Base-by-base conservation (phyloP, 2,888 invertebrate genomes). In the Polyommatus icarus region DNA sequence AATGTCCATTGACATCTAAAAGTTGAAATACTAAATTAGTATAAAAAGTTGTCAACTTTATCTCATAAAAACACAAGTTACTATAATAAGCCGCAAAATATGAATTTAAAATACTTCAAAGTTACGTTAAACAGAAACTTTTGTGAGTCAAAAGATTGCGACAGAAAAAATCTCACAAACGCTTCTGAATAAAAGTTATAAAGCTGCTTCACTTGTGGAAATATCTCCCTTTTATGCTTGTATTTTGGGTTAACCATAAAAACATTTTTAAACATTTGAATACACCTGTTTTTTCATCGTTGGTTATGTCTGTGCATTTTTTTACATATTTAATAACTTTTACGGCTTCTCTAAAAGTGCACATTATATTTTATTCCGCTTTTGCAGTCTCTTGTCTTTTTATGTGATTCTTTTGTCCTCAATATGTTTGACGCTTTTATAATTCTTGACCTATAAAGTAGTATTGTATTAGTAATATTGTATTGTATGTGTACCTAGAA, bases 121-220 rank as follows among this genome's bases (percentile, higher is more conserved):
- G 75, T 29, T 54, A 40, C 72, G 40, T 72, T 72, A 50, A 75
- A 75, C 75, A 75, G 20, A 75, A 50, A 75, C 18, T 75, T 73
- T 54, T 75, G 32, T 24, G 54, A 75, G 75, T 75, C 75, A 75
- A 75, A 75, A 75, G 54, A 50, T 75, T 75, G 75, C 29, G 75
- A 75, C 75, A 75, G 15, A 75, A 75, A 75, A 75, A 46, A 46
- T 29, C 46, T 75, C 29, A 54, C 75, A 54, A 75, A 50, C 50
- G 50, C 50, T 75, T 46, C 75, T 50, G 75, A 75, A 54, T 75
- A 75, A 73, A 75, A 75, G 50, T 50, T 54, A 75, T 75, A 75
- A 75, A 50, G 54, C 75, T 50, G 75, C 20, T 73, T 73, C 50
- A 75, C 75, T 75, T 75, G 75, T 54, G 54, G 54, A 75, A 75